Conservation (phyloP, 2,888 invertebrate genomes). For the Campoplex nolae region DNA sequence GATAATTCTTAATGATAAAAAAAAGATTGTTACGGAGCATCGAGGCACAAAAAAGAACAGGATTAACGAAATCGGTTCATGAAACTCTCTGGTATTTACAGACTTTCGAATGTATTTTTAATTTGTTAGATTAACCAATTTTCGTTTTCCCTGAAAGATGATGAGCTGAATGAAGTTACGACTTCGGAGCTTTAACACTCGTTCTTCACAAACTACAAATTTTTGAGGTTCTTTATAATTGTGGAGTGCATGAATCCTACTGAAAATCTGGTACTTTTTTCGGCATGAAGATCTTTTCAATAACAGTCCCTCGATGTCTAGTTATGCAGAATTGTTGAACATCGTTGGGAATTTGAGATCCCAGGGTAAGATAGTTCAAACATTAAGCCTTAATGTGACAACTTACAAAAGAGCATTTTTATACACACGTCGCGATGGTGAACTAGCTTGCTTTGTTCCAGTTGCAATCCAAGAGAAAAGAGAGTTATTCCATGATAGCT, state of each 20-base stretch:
- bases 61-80: too few species aligned
- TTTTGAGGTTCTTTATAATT: too few species aligned
- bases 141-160: too few species aligned
- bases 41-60: too few species aligned
- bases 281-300: neutral
- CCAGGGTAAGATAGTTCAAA: neutral
- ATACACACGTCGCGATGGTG: neutral
- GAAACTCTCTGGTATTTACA: too few species aligned
- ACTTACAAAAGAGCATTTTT: neutral
- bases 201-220: neutral
- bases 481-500: conserved; percentile 63
- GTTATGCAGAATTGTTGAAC: neutral
- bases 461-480: conserved; percentile 63
- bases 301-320: neutral
- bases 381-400: neutral
- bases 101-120: too few species aligned
- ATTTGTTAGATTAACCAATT: too few species aligned
- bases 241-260: neutral
- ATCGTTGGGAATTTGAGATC: neutral
- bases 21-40: too few species aligned
- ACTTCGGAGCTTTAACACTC: neutral
- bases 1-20: too few species aligned
- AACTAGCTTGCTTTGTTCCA: neutral
- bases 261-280: neutral
- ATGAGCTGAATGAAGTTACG: too few species aligned